phyloP scores from a whole-genome alignment of 2,888 invertebrate genomes.

The Trichacis sp. region DNA sequence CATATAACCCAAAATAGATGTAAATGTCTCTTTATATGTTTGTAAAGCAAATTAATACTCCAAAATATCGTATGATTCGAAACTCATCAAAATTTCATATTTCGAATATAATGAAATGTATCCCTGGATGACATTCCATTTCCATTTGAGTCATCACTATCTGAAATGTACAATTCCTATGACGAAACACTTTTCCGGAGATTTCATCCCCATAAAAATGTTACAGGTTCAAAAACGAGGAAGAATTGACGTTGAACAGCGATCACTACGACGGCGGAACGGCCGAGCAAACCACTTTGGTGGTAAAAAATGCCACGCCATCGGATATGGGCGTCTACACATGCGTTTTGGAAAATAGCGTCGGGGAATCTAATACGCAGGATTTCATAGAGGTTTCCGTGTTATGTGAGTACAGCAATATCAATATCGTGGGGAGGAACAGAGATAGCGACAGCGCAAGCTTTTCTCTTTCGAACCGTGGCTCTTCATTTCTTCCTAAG shows the following conservation, averaged over 20 bases:
- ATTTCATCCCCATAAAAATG: slow-evolving; percentile 3
- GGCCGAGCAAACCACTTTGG: slow-evolving; percentile 80
- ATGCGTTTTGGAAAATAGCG: slow-evolving; percentile 83
- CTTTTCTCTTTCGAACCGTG: slow-evolving; percentile 13
- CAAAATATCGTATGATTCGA: too few species aligned
- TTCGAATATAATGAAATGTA: too few species aligned
- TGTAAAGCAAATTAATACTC: too few species aligned
- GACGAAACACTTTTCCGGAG: too few species aligned
- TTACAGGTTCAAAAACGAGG: slow-evolving; percentile 78
- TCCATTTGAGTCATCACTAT: too few species aligned
- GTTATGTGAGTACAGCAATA: slow-evolving; percentile 77
- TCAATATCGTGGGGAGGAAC: slow-evolving; percentile 39
- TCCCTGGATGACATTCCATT: too few species aligned
- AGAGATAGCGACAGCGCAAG: slow-evolving; percentile 21
- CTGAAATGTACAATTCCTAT: too few species aligned
- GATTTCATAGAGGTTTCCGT: slow-evolving; percentile 83
- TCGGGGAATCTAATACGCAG: slow-evolving; percentile 82
- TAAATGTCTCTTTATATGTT: too few species aligned
- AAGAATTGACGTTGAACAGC: slow-evolving; percentile 72
- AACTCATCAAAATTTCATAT: too few species aligned
- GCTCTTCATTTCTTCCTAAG: slow-evolving; percentile 26
- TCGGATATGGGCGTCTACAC: slow-evolving; percentile 88
- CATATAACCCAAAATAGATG: too few species aligned
- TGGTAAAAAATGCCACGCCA: slow-evolving; percentile 81
- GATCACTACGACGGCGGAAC: slow-evolving; percentile 83